Percentiles rank a stretch among this genome's conserved stretches.
phyloP scores from a whole-genome alignment of 2,797 vertebrate species.

The Sebastes steindachneri region DNA sequence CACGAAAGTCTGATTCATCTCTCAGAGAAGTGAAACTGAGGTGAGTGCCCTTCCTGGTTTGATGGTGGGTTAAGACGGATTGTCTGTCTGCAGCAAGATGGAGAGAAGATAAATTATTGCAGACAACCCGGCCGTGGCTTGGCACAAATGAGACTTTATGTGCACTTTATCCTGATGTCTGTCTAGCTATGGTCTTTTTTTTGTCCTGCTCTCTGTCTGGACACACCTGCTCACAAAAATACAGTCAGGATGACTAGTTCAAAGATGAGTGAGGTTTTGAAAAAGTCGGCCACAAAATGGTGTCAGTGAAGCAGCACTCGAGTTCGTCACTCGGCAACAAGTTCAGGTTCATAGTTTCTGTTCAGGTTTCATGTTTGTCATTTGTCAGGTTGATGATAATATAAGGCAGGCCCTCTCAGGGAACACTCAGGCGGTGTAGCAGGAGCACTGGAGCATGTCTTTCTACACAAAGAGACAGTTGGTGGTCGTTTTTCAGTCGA shows the following conservation, averaged over 20 bases:
- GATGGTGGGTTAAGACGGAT: slow-evolving; percentile 29
- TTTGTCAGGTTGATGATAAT: slow-evolving; percentile 7
- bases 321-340: neutral
- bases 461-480: neutral
- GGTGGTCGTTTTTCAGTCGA: neutral
- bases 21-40: slow-evolving; percentile 34
- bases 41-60: slow-evolving; percentile 20
- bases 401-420: neutral
- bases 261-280: slow-evolving; percentile 9
- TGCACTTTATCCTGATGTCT: slow-evolving; percentile 13
- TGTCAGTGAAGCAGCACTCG: neutral
- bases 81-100: slow-evolving; percentile 35
- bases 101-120: slow-evolving; percentile 44
- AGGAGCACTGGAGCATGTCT: neutral
- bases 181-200: neutral
- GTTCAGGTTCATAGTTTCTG: neutral
- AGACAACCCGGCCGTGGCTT: slow-evolving; percentile 9
- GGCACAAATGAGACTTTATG: slow-evolving; percentile 40
- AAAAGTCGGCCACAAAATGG: slow-evolving; percentile 16
- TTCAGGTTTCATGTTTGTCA: neutral
- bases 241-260: neutral
- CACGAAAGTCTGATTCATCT: slow-evolving; percentile 15
- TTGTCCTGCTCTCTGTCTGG: neutral
- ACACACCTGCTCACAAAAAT: neutral
- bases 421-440: neutral